These are phyloP conservation scores for Drosophila nr. medialis DNA, from an alignment of 2,888 invertebrate species.

Conservation along the genomic window DNA sequence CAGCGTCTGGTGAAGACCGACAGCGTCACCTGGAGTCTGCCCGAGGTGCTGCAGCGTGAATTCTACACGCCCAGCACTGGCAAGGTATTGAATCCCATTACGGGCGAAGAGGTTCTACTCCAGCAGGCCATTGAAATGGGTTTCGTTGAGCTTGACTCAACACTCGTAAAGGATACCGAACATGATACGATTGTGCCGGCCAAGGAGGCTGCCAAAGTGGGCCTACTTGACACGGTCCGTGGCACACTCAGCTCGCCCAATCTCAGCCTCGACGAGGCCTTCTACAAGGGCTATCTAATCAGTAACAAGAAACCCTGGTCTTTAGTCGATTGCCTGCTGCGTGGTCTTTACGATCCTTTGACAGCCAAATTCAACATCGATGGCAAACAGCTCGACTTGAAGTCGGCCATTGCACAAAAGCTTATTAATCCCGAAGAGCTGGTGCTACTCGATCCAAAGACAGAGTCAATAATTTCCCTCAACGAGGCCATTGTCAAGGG, in stretches of 20 bases:
- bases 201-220: constrained; percentile 89
- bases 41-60: constrained; percentile 90
- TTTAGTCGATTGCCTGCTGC: constrained; percentile 92
- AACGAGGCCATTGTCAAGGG: constrained; percentile 91
- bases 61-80: constrained; percentile 91
- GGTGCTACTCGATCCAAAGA: constrained; percentile 92
- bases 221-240: constrained; percentile 89
- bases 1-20: constrained; percentile 90
- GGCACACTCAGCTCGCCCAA: constrained; percentile 90
- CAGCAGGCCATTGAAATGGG: constrained; percentile 90
- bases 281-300: constrained; percentile 92
- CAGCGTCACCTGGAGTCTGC: constrained; percentile 89
- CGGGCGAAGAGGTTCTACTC: constrained; percentile 90
- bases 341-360: constrained; percentile 91
- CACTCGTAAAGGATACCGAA: constrained; percentile 90
- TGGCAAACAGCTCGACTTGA: constrained; percentile 89
- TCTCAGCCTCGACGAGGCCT: constrained; percentile 91
- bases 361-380: constrained; percentile 90
- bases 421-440: constrained; percentile 91
- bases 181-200: constrained; percentile 89
- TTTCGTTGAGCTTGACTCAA: constrained; percentile 89
- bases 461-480: constrained; percentile 92
- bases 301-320: constrained; percentile 93
- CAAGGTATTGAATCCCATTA: constrained; percentile 91
- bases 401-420: constrained; percentile 90